Evolutionary conservation across 2,797 vertebrate genomes (phyloP).

Genomic region (Antrozous pallidus): DNA sequence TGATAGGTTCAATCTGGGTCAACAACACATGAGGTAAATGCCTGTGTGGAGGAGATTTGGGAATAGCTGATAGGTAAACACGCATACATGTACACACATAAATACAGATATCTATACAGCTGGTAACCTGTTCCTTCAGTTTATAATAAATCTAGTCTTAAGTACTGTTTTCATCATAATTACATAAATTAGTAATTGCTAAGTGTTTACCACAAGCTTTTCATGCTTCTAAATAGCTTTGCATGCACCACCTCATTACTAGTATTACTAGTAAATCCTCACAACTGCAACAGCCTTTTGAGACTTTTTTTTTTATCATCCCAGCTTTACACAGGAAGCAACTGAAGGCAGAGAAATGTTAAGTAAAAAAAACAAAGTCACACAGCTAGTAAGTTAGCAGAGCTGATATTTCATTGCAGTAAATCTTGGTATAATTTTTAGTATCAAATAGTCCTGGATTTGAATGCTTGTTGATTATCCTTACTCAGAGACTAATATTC

Average conservation of each 20-base stretch:
- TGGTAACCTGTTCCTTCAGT: not conserved
- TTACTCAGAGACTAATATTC: not conserved
- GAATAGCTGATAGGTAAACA: not conserved
- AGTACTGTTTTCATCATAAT: not conserved
- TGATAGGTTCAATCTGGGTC: not conserved
- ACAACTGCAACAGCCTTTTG: not conserved
- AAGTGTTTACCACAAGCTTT: not conserved
- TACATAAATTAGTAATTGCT: conserved; percentile 39
- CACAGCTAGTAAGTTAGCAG: not conserved
- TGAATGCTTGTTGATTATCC: not conserved
- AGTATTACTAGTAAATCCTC: conserved; percentile 11
- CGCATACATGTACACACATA: fast-evolving
- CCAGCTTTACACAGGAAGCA: not conserved
- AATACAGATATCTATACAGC: not conserved
- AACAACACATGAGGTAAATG: not conserved
- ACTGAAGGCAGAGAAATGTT: conserved; percentile 25
- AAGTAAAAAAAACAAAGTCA: conserved; percentile 4
- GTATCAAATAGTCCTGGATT: not conserved
- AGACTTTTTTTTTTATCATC: not conserved
- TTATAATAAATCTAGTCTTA: conserved; percentile 3
- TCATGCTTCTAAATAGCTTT: not conserved
- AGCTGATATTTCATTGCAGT: not conserved
- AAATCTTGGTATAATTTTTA: not conserved
- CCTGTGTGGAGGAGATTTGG: not conserved
- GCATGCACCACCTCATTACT: not conserved